Evolutionary conservation across 2,888 invertebrate species (phyloP).

Genomic region (Helicoverpa assulta): DNA sequence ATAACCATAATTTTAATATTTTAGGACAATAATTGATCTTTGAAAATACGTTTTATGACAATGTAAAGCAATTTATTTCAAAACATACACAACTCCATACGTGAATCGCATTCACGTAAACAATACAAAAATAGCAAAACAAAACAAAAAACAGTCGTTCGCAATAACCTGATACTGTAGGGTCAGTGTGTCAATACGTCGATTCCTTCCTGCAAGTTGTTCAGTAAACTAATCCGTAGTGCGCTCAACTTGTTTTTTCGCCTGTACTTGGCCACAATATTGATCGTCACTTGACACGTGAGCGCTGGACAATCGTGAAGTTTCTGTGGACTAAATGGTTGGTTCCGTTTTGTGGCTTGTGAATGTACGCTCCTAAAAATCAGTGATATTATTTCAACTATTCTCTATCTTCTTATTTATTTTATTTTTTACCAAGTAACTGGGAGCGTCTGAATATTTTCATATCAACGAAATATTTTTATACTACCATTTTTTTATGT

Average conservation of each 20-base stretch:
- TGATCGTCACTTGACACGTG: constrained; percentile 80
- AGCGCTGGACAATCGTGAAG: constrained; percentile 64
- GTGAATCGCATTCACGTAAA: background rate
- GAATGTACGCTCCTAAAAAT: background rate
- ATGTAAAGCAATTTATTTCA: too few relatives aligned
- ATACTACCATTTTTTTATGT: too few relatives aligned
- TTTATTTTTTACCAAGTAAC: too few relatives aligned
- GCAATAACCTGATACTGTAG: constrained; percentile 34
- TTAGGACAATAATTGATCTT: too few relatives aligned
- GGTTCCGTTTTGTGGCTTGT: constrained; percentile 45
- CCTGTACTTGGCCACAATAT: constrained; percentile 72
- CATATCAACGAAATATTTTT: too few relatives aligned
- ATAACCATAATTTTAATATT: too few relatives aligned
- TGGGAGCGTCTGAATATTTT: too few relatives aligned
- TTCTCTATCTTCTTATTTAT: too few relatives aligned
- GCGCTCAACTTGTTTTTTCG: constrained; percentile 69
- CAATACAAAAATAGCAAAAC: background rate
- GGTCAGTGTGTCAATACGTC: constrained; percentile 48
- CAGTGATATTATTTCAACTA: background rate
- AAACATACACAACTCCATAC: background rate
- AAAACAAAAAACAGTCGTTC: constrained; percentile 3
- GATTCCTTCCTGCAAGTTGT: constrained; percentile 42
- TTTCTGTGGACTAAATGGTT: constrained; percentile 46
- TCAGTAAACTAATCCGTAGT: constrained; percentile 64
- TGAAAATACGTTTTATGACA: too few relatives aligned